Evolutionary conservation across 1,140 invertebrate genomes (phyloP).

Genomic region (Drosophila rhopaloa): DNA sequence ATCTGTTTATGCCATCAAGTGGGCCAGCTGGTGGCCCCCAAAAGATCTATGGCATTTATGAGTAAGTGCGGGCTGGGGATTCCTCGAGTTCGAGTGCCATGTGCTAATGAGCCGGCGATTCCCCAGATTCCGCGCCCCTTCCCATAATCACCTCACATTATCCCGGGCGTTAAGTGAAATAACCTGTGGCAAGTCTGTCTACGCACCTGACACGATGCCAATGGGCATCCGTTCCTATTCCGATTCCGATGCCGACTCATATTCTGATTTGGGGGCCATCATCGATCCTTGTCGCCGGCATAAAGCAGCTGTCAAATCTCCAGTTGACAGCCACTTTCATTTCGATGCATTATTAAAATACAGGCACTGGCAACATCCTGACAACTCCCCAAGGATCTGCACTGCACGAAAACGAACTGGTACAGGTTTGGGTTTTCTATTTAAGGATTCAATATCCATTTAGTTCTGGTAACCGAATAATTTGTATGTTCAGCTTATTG

Average conservation of each 20-base stretch:
- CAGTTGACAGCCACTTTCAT: conserved; percentile 81
- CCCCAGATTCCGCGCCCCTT: background rate
- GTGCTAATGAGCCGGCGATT: conserved; percentile 68
- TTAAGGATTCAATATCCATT: too few relatives aligned
- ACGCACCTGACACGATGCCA: conserved; percentile 49
- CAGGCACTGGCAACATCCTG: conserved; percentile 74
- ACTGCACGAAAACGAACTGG: conserved; percentile 10
- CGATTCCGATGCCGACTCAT: conserved; percentile 1
- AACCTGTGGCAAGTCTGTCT: conserved; percentile 59
- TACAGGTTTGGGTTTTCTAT: too few relatives aligned
- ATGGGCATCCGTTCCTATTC: conserved; percentile 11
- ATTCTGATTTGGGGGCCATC: conserved; percentile 35
- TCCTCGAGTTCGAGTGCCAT: conserved; percentile 29
- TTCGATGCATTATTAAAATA: conserved; percentile 82
- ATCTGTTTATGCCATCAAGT: conserved; percentile 78
- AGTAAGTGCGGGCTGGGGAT: conserved; percentile 48
- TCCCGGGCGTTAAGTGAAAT: conserved; percentile 53
- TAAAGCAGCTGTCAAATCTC: conserved; percentile 56
- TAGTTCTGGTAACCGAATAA: too few relatives aligned
- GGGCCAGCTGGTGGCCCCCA: conserved; percentile 70
- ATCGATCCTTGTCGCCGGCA: conserved; percentile 72
- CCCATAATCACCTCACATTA: conserved; percentile 51
- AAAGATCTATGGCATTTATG: conserved; percentile 81
- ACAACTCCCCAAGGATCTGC: conserved; percentile 54
- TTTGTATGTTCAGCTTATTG: too few relatives aligned